These are phyloP conservation scores for Drosophila kokeensis DNA, from an alignment of 2,888 invertebrate species.

Conservation along the genomic window DNA sequence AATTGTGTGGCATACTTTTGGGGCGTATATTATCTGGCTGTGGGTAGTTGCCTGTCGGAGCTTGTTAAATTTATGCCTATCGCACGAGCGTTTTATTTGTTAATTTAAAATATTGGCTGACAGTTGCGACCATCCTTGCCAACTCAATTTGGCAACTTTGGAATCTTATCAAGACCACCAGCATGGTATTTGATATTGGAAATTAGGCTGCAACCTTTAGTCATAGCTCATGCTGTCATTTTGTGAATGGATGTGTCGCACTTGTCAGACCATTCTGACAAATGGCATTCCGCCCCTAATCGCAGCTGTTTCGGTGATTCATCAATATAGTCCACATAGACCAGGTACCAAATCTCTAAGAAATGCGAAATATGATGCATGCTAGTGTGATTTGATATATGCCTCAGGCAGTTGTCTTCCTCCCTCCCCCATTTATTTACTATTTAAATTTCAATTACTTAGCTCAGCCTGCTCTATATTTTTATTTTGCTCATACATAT, in stretches of 20 bases:
- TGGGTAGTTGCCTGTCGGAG: constrained; percentile 31
- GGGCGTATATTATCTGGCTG: constrained; percentile 12
- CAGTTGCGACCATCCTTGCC: constrained; percentile 37
- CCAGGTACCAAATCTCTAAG: constrained; percentile 38
- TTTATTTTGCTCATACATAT: constrained; percentile 12
- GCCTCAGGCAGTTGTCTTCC: neutral
- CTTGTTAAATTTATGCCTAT: constrained; percentile 68
- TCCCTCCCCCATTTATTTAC: constrained; percentile 53
- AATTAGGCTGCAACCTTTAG: constrained; percentile 17
- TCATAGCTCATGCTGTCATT: constrained; percentile 36
- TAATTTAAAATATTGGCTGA: constrained; percentile 56
- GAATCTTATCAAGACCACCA: constrained; percentile 27
- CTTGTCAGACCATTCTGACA: constrained; percentile 44
- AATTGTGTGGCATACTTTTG: constrained; percentile 45
- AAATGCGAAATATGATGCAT: neutral
- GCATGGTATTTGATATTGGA: constrained; percentile 12
- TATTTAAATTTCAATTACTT: constrained; percentile 77
- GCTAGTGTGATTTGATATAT: constrained; percentile 13
- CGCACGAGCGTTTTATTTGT: constrained; percentile 47
- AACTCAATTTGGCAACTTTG: constrained; percentile 48
- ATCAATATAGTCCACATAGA: constrained; percentile 37
- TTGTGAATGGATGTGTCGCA: constrained; percentile 20
- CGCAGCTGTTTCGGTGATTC: constrained; percentile 3
- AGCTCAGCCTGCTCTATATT: neutral
- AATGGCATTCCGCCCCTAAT: constrained; percentile 22